Percentiles rank a stretch among this genome's conserved stretches.
Evolutionary conservation across 2,113 vertebrate species (phyloP).

Genomic region (Thalassarche chlororhynchos): DNA sequence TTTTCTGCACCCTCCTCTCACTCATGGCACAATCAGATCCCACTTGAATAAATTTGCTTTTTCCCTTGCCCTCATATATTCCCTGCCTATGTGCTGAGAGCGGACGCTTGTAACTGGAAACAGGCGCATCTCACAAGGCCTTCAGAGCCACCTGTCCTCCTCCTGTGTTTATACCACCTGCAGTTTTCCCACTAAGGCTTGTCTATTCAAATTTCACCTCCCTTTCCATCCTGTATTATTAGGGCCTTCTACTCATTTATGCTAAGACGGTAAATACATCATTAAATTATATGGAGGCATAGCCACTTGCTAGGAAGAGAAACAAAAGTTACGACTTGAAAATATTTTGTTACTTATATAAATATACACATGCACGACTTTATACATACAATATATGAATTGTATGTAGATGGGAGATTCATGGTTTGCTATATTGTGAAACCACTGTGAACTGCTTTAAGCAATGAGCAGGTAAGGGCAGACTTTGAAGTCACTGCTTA

Average conservation of each 20-base stretch:
- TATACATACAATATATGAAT: background rate
- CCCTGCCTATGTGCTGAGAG: background rate
- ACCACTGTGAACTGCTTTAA: background rate
- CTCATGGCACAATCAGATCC: background rate
- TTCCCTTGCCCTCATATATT: background rate
- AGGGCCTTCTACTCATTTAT: background rate
- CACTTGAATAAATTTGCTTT: background rate
- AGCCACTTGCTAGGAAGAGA: background rate
- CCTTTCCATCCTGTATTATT: background rate
- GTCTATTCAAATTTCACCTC: background rate
- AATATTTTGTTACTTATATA: background rate
- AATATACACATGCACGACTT: background rate
- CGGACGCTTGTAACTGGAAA: rapidly evolving
- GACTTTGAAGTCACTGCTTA: background rate
- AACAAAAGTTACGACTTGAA: background rate
- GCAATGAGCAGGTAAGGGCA: background rate
- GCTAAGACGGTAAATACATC: background rate
- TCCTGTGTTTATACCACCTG: background rate
- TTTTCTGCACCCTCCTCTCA: background rate
- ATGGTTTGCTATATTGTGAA: background rate
- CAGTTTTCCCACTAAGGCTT: background rate
- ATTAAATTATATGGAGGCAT: background rate
- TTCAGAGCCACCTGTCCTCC: background rate
- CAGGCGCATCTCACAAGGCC: background rate
- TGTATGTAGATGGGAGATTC: background rate